Percentiles rank a stretch among this genome's conserved stretches.
These are phyloP conservation scores for Pluvianellus socialis DNA, from an alignment of 2,113 vertebrate species.

Conservation along the genomic window DNA sequence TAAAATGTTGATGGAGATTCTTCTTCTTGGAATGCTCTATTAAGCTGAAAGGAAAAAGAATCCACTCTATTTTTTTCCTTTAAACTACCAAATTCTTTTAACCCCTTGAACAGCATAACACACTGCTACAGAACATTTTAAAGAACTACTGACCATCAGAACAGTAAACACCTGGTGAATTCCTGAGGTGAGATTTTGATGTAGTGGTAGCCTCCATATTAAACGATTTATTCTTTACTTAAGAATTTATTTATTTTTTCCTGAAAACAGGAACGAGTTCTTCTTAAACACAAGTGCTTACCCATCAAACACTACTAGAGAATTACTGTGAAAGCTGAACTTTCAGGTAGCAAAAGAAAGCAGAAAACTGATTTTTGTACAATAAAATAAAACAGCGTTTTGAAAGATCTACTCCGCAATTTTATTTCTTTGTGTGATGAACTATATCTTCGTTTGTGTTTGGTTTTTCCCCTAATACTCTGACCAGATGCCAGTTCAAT, in stretches of 20 bases:
- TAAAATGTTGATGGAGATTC: slow-evolving; percentile 94
- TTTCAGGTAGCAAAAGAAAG: not conserved
- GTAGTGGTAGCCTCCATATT: not conserved
- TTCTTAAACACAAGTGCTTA: not conserved
- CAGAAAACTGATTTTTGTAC: not conserved
- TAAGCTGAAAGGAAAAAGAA: slow-evolving; percentile 77
- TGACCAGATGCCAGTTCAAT: not conserved
- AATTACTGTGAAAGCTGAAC: not conserved
- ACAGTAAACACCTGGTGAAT: not conserved
- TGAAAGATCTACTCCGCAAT: not conserved
- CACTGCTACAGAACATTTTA: not conserved
- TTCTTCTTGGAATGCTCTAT: slow-evolving; percentile 98
- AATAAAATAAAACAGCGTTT: not conserved
- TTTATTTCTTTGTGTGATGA: not conserved
- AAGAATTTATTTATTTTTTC: not conserved
- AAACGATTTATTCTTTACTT: not conserved
- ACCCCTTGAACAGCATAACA: not conserved
- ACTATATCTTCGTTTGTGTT: not conserved
- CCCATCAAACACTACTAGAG: not conserved
- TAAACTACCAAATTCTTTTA: not conserved
- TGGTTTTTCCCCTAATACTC: not conserved
- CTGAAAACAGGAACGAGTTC: not conserved
- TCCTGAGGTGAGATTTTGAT: not conserved
- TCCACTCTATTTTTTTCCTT: not conserved
- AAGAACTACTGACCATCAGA: not conserved